Base-by-base conservation (phyloP, 2,113 vertebrate species). In the Candoia aspera region DNA sequence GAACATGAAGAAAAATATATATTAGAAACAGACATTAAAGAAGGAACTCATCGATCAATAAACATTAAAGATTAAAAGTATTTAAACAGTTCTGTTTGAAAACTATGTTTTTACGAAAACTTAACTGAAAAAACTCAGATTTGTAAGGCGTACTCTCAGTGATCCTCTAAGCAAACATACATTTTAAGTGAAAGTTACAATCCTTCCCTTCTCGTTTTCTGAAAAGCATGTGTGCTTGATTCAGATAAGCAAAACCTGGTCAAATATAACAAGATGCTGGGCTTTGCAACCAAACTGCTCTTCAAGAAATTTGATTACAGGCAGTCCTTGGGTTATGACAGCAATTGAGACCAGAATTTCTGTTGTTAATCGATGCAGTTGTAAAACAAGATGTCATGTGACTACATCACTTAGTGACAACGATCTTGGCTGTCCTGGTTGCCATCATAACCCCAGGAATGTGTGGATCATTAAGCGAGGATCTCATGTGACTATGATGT, bases 11-110 rank as follows among this genome's bases (percentile, higher is more conserved):
- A 84, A 79, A 91, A 92, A 96, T 95, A 86, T 79, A 88, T 95
- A 92, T 46, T 21, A 95, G 94, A 96, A 96, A 93, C 84, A 94
- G 90, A 96, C 29, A 94, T 79, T 64, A 91, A 95, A 95, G 62
- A 94, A 95, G 37, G 93, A 15, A 91, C 58, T 91, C 24, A 92
- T 95, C 92, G 79, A 95, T 95, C 95, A 96, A 94, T 86, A 96
- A 93, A 87, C 87, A 94, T 96, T 94, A 95, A 93, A 93, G 59
- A 95, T 97, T 96, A 95, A 92, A 88, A 94, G 94, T 93, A 64
- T 87, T 95, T 95, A 94, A 94, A 84, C 89, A 90, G 33, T 59
- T 93, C 95, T 93, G 58, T 96, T 91, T 91, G 26, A 3, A 86
- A 3, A 0, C 83, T 33, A 37, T 4, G 94, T 90, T 89, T 90